A percentile compares a stretch with the other conserved stretches of the same genome.
Conservation (phyloP, 2,113 vertebrate species). For the Atlantisia rogersi region DNA sequence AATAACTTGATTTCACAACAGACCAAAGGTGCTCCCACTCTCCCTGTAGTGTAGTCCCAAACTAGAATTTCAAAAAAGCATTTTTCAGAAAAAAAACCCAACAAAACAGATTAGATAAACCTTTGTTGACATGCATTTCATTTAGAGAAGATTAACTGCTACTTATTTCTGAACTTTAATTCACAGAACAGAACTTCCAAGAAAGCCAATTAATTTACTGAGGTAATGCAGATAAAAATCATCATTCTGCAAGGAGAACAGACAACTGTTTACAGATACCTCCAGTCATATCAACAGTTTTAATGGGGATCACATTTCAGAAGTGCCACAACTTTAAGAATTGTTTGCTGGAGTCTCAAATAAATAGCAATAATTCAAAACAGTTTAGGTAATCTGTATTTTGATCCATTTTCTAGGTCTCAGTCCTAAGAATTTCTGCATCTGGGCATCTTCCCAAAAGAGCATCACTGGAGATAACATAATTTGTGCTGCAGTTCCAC, state of each 20-base stretch:
- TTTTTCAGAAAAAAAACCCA: not conserved
- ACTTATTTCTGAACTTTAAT: not conserved
- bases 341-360: not conserved
- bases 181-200: not conserved
- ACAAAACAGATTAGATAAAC: not conserved
- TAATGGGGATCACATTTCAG: not conserved
- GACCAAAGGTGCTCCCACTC: conserved; percentile 92
- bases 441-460: not conserved
- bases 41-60: conserved; percentile 94
- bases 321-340: not conserved
- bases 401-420: not conserved
- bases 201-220: not conserved
- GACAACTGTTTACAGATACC: not conserved
- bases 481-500: not conserved
- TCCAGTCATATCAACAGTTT: not conserved
- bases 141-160: not conserved
- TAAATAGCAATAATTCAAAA: not conserved
- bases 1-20: conserved; percentile 92
- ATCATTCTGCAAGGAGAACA: not conserved
- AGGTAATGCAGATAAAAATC: not conserved
- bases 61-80: conserved; percentile 69
- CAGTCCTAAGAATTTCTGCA: not conserved
- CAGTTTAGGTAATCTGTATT: not conserved
- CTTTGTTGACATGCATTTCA: not conserved
- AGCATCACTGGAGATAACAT: not conserved